Evolutionary conservation across 2,797 vertebrate species (phyloP).

Genomic region (Mallotus villosus): DNA sequence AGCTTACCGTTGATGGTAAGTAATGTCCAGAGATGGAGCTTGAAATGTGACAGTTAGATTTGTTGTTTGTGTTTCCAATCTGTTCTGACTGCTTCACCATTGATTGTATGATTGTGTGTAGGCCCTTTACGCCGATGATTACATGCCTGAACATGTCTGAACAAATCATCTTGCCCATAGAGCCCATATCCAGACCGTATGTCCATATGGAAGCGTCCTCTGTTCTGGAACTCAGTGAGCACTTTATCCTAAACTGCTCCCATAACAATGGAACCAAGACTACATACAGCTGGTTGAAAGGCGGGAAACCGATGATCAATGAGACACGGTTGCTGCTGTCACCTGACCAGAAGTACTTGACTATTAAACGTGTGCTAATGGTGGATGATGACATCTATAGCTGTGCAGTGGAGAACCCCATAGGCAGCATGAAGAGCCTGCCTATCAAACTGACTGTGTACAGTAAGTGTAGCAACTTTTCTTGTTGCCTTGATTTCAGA

Average conservation of each 20-base stretch:
- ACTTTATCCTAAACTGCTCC: constrained; percentile 88
- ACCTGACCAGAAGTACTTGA: constrained; percentile 86
- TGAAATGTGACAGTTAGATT: no score
- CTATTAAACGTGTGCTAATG: constrained; percentile 87
- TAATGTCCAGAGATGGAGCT: background rate
- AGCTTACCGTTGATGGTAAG: constrained; percentile 93
- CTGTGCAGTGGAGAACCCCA: constrained; percentile 87
- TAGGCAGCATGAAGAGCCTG: constrained; percentile 82
- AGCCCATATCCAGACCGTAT: constrained; percentile 85
- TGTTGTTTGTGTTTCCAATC: background rate
- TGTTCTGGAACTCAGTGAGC: constrained; percentile 89
- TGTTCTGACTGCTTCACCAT: background rate
- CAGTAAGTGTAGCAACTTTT: constrained; percentile 75
- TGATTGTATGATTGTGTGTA: background rate
- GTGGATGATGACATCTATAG: constrained; percentile 87
- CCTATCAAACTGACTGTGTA: constrained; percentile 90
- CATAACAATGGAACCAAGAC: constrained; percentile 91
- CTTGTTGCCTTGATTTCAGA: background rate
- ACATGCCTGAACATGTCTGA: background rate
- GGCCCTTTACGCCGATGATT: background rate
- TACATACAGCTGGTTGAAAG: constrained; percentile 90
- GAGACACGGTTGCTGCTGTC: constrained; percentile 86
- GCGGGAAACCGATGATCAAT: constrained; percentile 82
- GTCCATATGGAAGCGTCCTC: constrained; percentile 82
- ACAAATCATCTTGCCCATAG: constrained; percentile 56